Evolutionary conservation across 2,888 invertebrate genomes (phyloP), one percentile per base, ranked within the genome.

Genomic region (Stenurella melanura): DNA sequence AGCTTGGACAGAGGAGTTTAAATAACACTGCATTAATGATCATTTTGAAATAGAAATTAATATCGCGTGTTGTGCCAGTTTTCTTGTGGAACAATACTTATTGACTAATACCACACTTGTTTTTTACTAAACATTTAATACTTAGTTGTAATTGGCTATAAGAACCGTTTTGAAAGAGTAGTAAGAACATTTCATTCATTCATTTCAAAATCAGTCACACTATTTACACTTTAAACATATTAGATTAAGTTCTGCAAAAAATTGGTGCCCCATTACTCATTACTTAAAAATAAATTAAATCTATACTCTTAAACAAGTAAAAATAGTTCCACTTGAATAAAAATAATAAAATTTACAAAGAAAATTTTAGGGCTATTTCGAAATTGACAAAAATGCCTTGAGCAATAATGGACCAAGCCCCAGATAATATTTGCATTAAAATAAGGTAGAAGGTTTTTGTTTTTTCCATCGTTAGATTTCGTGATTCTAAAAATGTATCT

Each of bases 1-100:
- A 89, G 89, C 90, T 89, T 89, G 88, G 86, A 89, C 88, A 88
- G 87, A 86, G 84, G 85, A 86, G 84, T 86, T 84, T 84, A 81
- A 84, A 85, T 86, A 86, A 86, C 85, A 84, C 85, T 71, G 73
- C 74, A 70, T 75, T 72, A 77, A 77, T 77, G 75, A 77, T 80
- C 74, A 73, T 80, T 77, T 76, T 73, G 58, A 73, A 60, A 75
- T 73, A 75, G 69, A 77, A 73, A 77, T 78, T 80, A 81, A 79
- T 80, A 73, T 34, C 77, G 78, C 81, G 80, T 80, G 78, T 76
- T 80, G 78, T 84, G 83, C 82, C 82, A 82, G 75, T 82, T 81
- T 82, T 81, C 82, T 85, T 84, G 83, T 82, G 83, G 85, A 83
- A 84, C 84, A 85, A 84, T 85, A 83, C 85, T 84, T 84, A 83